Conservation (phyloP, 2,797 vertebrate genomes). For the Furcifer pardalis region DNA sequence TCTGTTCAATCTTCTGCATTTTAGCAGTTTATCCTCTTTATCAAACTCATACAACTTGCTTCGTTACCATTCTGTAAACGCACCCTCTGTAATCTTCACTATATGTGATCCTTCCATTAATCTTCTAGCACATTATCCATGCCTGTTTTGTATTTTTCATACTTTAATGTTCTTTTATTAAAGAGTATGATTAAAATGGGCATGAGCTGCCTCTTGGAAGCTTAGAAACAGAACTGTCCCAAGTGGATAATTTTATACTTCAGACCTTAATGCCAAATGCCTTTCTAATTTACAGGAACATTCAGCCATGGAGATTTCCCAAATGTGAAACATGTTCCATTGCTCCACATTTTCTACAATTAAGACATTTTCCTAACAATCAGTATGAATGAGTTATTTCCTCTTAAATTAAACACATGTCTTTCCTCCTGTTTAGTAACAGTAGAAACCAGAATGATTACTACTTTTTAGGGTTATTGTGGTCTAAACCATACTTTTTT, state of each 20-base stretch:
- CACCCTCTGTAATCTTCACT: neutral
- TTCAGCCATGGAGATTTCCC: neutral
- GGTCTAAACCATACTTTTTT: neutral
- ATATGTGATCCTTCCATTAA: neutral
- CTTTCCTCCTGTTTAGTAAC: neutral
- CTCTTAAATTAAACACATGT: neutral
- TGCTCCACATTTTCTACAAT: neutral
- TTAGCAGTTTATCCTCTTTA: neutral
- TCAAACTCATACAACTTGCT: neutral
- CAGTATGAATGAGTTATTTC: neutral
- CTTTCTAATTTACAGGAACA: neutral
- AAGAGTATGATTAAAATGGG: neutral
- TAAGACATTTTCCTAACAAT: neutral
- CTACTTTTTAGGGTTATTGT: neutral
- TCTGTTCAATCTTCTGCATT: neutral
- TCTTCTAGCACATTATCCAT: neutral
- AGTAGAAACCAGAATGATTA: neutral
- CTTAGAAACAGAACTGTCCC: neutral
- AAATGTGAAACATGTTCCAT: neutral
- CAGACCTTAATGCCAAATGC: neutral
- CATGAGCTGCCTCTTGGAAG: neutral
- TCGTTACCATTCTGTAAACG: neutral
- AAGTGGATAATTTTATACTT: constrained; percentile 1
- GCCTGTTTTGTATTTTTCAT: neutral
- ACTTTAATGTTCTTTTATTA: neutral